Evolutionary conservation across 2,888 invertebrate species (phyloP), one percentile per base, ranked within the genome.

Genomic region (Caenorhabditis zanzibari): DNA sequence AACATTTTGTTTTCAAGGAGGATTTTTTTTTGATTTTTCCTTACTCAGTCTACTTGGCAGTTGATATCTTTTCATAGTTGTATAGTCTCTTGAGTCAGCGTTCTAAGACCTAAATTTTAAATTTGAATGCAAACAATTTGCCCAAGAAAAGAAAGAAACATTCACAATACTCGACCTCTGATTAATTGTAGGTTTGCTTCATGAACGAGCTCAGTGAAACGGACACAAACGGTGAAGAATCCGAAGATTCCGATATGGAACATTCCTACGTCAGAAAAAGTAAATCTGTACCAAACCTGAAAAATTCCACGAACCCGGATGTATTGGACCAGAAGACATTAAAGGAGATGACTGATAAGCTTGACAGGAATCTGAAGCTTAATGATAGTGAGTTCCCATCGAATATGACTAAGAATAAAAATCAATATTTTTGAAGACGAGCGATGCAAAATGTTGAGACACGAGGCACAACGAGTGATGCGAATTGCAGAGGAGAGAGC

Each of bases 401-500:
- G 10, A 26, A 12, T 14, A 10, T 19, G 5, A 26, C 14, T 1
- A 2, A 12, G 10, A 49, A 38, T 52, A 3, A 5, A 26, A 69
- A 56, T n/a, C 41, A 47, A 52, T 38, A 49, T 58, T 41, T n/a
- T 58, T 85, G 35, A 54, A 88, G 95, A 95, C 54, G 96, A 96
- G 24, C 94, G 95, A 81, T 96, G 96, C 93, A 95, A 96, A 10
- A 94, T 96, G 88, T 94, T 96, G 75, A 96, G 96, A 93, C 95
- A 96, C 59, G 96, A 96, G 93, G 96, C 96, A 5, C 94, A 96
- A 90, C 95, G 96, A 94, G 96, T 96, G 6, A 93, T 96, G 82
- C 95, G 96, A 0, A 96, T 96, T 93, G 96, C 96, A 28, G 96
- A 96, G 93, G 96, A 96, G 93, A 95, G 96, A 95, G 96, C 96